Evolutionary conservation across 2,797 vertebrate species (phyloP).

Genomic region (Taenioides sp.): DNA sequence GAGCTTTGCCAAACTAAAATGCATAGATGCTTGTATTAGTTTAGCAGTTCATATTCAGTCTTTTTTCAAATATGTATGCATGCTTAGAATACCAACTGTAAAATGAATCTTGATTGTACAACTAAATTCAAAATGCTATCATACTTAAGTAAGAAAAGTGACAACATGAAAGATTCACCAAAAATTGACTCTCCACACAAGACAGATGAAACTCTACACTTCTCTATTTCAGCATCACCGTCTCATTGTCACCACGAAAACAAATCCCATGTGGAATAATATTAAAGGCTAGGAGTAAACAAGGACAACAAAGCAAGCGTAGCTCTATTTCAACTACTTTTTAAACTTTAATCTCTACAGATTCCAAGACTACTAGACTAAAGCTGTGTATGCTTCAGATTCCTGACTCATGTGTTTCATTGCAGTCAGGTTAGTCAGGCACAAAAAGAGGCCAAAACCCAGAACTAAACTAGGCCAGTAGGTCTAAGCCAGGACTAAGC

Average conservation of each 20-base stretch:
- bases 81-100: not conserved
- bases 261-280: not conserved
- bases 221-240: not conserved
- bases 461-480: not conserved
- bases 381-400: not conserved
- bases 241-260: not conserved
- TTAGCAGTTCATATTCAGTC: not conserved
- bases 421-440: not conserved
- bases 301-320: not conserved
- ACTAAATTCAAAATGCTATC: too few species aligned
- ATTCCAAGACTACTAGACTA: not conserved
- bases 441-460: not conserved
- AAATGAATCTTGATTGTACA: not conserved
- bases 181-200: too few species aligned
- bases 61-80: too few species aligned
- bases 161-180: too few species aligned
- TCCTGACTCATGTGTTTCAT: not conserved
- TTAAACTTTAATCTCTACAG: not conserved
- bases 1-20: not conserved
- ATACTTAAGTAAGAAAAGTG: too few species aligned
- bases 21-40: not conserved
- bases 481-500: not conserved
- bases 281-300: not conserved
- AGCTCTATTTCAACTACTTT: not conserved
- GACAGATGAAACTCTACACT: too few species aligned